Base-by-base conservation (phyloP, 2,113 vertebrate genomes). In the Crotalus viridis region DNA sequence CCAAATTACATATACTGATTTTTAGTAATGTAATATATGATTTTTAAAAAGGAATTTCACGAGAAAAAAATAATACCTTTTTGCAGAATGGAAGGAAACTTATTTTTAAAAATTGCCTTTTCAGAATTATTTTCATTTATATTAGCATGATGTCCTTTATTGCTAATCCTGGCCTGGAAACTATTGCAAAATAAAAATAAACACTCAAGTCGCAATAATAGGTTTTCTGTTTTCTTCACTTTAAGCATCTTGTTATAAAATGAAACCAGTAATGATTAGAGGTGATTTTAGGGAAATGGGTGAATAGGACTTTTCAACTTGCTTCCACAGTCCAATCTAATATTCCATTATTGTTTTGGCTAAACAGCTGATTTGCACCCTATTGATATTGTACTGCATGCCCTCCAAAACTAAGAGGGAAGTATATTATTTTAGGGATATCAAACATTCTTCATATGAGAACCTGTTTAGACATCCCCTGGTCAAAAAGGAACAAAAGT, bases 211-310 rank as follows among this genome's bases (percentile, higher is more conserved):
- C 94, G 97, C 92, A 96, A 88, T 96, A 95, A 96, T 56, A 94
- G 95, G 96, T 93, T 97, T 97, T 94, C 97, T 92, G 96, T 97
- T 98, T 96, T 93, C 95, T 97, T 94, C 96, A 92, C 95, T 93
- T 95, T 95, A 95, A 92, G 94, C 93, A 95, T 92, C 89, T 96
- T 94, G 91, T 51, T 95, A 54, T 93, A 86, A 88, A 95, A 55
- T 89, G 85, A 90, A 94, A 74, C 57, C 61, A 43, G 7, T 94
- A 93, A 9, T 48, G 90, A 89, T n/a, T 86, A 86, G 51, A 51
- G 51, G 17, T 81, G 52, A 26, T 46, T 92, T 91, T 43, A 56
- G 51, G 8, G 33, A 39, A 81, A 81, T 17, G 17, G 17, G 33
- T 81, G 39, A 33, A 74, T 74, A 74, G 15, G 17, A 39, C 6